Base-by-base conservation (phyloP, 1,140 invertebrate genomes). In the Apolygus lucorum region DNA sequence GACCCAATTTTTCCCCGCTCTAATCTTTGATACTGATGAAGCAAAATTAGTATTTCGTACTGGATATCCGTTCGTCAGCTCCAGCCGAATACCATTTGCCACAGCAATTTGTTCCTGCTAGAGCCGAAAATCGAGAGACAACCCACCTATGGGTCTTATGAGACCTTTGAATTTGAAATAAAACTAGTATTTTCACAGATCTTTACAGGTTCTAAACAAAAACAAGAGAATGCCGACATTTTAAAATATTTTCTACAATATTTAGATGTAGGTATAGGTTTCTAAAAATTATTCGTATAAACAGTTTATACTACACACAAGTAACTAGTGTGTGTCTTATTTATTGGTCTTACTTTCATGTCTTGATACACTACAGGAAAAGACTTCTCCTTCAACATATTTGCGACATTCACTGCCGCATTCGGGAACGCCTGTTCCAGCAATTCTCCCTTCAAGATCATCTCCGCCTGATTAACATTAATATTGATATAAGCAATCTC, bases 381-480 rank as follows among this genome's bases (percentile, higher is more conserved):
- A 4, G 54, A 17, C 22, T 59, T 59, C 2, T 59, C 54, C 11
- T 4, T 59, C 22, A 24, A 4, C 2, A 24, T 14, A 4, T 59
- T 21, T 4, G 22, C 54, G 4, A 59, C 54, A 24, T 17, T 17
- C 11, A 17, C 22, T 4, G 22, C 54, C 22, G 54, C 54, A 11
- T 59, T 21, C 11, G 54, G 54, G 22, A 59, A 59, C 22, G 22
- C 54, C 22, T 59, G 13, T 22, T 17, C 4, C 22, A 11, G 54
- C 22, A 59, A 22, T 11, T 8, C 54, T 13, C 54, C 54, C 22
- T 13, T 59, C 54, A 4, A 4, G 8, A 17, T 21, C 54, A 59
- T 59, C 22, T 59, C 54, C 54, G 8, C 54, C 54, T 59, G 54
- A n/a, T n/a, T n/a, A n/a, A n/a, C n/a, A n/a, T n/a, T n/a, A n/a